Base-by-base conservation (phyloP, 2,888 invertebrate genomes). In the Caenorhabditis sulstoni region DNA sequence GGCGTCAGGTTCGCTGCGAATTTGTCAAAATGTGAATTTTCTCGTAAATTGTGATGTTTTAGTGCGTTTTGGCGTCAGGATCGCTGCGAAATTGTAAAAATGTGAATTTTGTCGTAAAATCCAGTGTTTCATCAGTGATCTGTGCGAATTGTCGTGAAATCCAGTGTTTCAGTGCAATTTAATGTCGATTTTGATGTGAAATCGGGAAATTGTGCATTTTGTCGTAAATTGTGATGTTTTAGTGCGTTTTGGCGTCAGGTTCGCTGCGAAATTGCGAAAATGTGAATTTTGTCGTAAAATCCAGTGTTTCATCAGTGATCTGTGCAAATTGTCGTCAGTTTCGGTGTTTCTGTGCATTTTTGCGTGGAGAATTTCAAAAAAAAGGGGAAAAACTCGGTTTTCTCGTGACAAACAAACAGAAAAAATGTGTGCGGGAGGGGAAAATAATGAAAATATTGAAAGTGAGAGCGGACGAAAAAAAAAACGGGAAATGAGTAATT, bases 401-500 rank as follows among this genome's bases (percentile, higher is more conserved):
- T 29, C n/a, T n/a, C 29, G 7, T 29, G 29, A 29, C 29, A 29
- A 29, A 29, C 29, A 29, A 29, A 29, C 29, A 52, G 1, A 3
- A 9, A 45, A 45, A 45, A 45, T 37, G 37, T 37, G 5, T 37
- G 37, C 11, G 37, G 7, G 41, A 11, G 12, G 41, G 41, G 3
- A 11, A 41, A 11, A 41, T 11, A 41, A 41, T 47, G 20, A 62
- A 23, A 22, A 57, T 53, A 37, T 37, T n/a, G 44, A 57, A n/a
- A 47, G 11, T 18, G 35, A 37, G 44, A 64, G 50, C n/a, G n/a
- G n/a, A 37, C 22, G 50, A 52, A 55, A 44, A 45, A 66, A 35
- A 62, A 50, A 57, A 47, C 18, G 47, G 57, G 57, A 65, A 65
- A 65, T 57, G 55, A 64, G 53, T 59, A 67, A 67, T 67, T 67